Base-by-base conservation (phyloP, 2,113 vertebrate genomes). In the Stigmatopora argus region DNA sequence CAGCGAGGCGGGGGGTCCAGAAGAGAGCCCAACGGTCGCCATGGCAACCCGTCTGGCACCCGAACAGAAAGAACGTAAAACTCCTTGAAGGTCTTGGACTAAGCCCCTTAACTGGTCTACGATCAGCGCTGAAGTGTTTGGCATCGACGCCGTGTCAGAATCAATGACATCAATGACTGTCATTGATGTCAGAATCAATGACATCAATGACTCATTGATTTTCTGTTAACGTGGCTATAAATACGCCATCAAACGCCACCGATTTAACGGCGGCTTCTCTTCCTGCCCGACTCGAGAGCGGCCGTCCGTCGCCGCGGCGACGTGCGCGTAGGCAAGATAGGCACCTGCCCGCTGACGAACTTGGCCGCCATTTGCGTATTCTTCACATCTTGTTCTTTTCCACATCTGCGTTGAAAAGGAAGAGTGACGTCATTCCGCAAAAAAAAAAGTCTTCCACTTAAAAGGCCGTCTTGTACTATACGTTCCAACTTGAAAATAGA, bases 1-100 rank as follows among this genome's bases (percentile, higher is more conserved):
- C 70, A 76, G 63, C 77, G 74, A 71, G 75, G 80, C 86, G 72
- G 83, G 70, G 84, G 83, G 51, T 81, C 81, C 78, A 84, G 68
- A 85, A 77, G 74, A 83, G 19, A 53, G 74, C 78, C 86, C 82
- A 48, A 52, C 11, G 66, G 87, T 78, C 87, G 83, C 83, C 78
- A 86, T 86, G 74, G 82, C 82, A 87, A 88, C 85, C 23, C 65
- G 73, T 68, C 79, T 80, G 68, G 76, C 84, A 79, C 81, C 76
- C 85, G 81, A 71, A 75, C 74, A 69, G 77, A 69, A 76, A 68
- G 59, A 75, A 66, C 23, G 10, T 45, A 49, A 21, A 72, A 38
- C 66, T 67, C 74, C 74, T 65, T 62, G 3, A 67, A 71, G 74
- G 63, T 74, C 12, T 71, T 53, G 31, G 77, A 74, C 69, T n/a